Evolutionary conservation across 2,113 vertebrate genomes (phyloP), one percentile per base, ranked within the genome.

Genomic region (Alosa alosa): DNA sequence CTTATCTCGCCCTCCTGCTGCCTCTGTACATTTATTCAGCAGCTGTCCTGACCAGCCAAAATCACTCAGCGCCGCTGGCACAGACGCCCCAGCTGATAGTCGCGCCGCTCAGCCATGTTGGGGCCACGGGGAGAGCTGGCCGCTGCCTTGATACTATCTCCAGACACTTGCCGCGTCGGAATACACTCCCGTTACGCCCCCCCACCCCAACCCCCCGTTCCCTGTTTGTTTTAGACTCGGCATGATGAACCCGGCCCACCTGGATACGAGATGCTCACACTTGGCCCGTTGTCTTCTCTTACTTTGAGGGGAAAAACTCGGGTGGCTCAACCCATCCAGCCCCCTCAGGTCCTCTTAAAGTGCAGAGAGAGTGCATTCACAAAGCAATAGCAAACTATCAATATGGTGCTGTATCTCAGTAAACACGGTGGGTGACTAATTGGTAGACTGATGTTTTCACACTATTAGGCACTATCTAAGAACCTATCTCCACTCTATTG

Each of bases 1-100:
- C 92, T 95, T 96, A 95, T 96, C 95, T 92, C 90, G 86, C 86
- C 89, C 20, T 93, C 93, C 94, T 94, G 93, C 94, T 94, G 94
- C 92, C 88, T 87, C 88, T 84, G 90, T 85, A 87, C 89, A 91
- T 93, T 94, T 90, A 91, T 92, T 92, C 92, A 89, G 92, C 91
- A 92, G 88, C 91, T 78, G 72, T 78, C 72, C 72, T 88, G 89
- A 91, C 93, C 92, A 89, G 90, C 92, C 92, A 91, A 92, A 92
- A 94, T 95, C 94, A 93, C 90, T 94, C 93, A 93, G 91, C 17
- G 7, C 49, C 57, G 52, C 60, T 45, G 45, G 57, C 60, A 60
- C 83, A 72, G 83, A 72, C 83, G 68, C 25, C 45, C 22, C 44
- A 78, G 81, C 89, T 44, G 11, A 81, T 25, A 41, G 82, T 39